Base-by-base conservation (phyloP, 2,113 vertebrate genomes). In the Athene cunicularia region DNA sequence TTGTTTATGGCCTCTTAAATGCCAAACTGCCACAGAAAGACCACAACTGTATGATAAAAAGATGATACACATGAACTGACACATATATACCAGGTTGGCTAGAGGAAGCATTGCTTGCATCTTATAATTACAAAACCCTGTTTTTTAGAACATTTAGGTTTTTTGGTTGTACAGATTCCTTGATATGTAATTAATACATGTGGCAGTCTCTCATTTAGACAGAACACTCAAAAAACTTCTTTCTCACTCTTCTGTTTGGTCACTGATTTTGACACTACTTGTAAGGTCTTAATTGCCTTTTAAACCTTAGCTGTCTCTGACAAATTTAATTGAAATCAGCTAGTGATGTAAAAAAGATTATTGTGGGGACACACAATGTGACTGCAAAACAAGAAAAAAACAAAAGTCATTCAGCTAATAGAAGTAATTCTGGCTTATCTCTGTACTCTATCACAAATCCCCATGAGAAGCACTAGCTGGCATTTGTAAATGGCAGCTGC, bases 401-500 rank as follows among this genome's bases (percentile, higher is more conserved):
- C 58, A 70, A 24, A 20, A 52, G 14, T 27, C 49, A 58, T 91
- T 82, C 33, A 82, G 66, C 28, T 89, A 94, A 80, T 37, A 50
- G 84, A 80, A 86, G 87, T 49, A 88, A 70, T 60, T 93, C 84
- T 88, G 89, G 26, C 32, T 76, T 82, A 62, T 76, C 95, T 93
- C 93, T 95, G 84, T 76, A 39, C 80, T 88, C 70, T 80, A 8
- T 95, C 95, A 97, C 77, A 67, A 86, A 97, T 50, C 67, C 95
- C 95, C 93, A 93, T 0, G 74, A 91, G 91, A 84, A 88, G 50
- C n/a, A 71, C 49, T 83, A 30, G 70, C 67, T 95, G 93, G 87
- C 91, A 73, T 94, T 91, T 95, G 77, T 77, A 97, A 97, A 96
- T 95, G 94, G 87, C 96, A 96, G 91, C 84, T 96, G 96, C 81